Conservation (phyloP, 2,797 vertebrate genomes). For the Bradypus variegatus region DNA sequence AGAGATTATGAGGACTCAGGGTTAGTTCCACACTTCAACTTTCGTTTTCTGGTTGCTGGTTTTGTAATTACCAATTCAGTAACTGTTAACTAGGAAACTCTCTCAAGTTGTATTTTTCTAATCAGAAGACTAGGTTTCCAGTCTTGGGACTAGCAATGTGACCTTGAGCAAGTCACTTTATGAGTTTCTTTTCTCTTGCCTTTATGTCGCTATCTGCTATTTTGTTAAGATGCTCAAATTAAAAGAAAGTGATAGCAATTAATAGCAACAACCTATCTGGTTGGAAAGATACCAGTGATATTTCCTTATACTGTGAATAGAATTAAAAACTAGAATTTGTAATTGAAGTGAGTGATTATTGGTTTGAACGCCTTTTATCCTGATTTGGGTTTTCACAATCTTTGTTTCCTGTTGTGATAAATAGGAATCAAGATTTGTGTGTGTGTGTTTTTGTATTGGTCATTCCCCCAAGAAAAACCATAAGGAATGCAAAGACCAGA, state of each 20-base stretch:
- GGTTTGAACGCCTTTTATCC: not conserved
- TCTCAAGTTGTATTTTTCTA: not conserved
- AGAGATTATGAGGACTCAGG: not conserved
- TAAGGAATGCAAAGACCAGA: not conserved
- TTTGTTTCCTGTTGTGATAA: not conserved
- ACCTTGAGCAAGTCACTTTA: not conserved
- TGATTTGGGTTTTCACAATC: not conserved
- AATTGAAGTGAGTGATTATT: not conserved
- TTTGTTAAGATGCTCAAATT: not conserved
- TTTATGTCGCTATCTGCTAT: not conserved
- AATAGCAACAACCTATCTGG: not conserved
- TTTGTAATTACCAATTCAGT: not conserved
- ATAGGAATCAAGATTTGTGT: not conserved
- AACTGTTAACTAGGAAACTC: not conserved
- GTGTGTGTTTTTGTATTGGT: not conserved
- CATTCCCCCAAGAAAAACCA: not conserved
- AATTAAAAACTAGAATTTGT: constrained; percentile 10
- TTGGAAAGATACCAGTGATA: not conserved
- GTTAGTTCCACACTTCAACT: not conserved
- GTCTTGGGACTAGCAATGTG: not conserved
- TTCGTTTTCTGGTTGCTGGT: not conserved
- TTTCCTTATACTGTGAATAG: not conserved
- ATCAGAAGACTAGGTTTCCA: not conserved
- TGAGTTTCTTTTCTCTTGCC: not conserved
- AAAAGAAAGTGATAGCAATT: not conserved